Evolutionary conservation across 1,140 invertebrate genomes (phyloP).

Genomic region (Neodiprion fabricii): DNA sequence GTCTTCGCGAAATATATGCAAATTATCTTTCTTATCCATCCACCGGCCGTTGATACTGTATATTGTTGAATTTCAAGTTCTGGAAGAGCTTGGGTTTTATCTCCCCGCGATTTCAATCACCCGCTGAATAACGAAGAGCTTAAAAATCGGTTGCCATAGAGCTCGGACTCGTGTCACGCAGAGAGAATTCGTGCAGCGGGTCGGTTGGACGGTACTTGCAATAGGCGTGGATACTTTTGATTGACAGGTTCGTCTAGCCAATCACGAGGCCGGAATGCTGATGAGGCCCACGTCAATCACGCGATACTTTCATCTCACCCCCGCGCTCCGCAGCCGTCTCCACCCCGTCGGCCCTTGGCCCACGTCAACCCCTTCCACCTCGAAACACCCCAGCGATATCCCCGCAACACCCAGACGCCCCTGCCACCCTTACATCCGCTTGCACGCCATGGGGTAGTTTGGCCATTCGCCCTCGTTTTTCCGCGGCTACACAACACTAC

Average conservation of each 20-base stretch:
- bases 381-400: constrained; percentile 2
- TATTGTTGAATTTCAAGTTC: too few relatives aligned
- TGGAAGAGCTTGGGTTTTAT: too few relatives aligned
- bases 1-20: too few relatives aligned
- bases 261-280: constrained; percentile 60
- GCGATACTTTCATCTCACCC: constrained; percentile 46
- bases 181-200: neutral
- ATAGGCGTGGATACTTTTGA: constrained; percentile 59
- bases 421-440: constrained; percentile 49
- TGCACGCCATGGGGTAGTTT: constrained; percentile 53
- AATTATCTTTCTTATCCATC: too few relatives aligned
- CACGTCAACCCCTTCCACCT: constrained; percentile 14
- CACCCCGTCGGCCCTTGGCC: constrained; percentile 25
- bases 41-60: too few relatives aligned
- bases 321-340: constrained; percentile 15
- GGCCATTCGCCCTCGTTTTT: constrained; percentile 25
- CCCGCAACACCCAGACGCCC: constrained; percentile 16
- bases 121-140: neutral
- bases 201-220: constrained; percentile 22
- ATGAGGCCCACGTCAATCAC: constrained; percentile 63
- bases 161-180: neutral
- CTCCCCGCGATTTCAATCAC: neutral
- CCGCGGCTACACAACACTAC: constrained; percentile 30
- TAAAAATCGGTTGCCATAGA: neutral
- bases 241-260: constrained; percentile 62